Conservation (phyloP, 37 sponge, comb jelly and placozoan genomes). For the Aphrocallistes beatrix region DNA sequence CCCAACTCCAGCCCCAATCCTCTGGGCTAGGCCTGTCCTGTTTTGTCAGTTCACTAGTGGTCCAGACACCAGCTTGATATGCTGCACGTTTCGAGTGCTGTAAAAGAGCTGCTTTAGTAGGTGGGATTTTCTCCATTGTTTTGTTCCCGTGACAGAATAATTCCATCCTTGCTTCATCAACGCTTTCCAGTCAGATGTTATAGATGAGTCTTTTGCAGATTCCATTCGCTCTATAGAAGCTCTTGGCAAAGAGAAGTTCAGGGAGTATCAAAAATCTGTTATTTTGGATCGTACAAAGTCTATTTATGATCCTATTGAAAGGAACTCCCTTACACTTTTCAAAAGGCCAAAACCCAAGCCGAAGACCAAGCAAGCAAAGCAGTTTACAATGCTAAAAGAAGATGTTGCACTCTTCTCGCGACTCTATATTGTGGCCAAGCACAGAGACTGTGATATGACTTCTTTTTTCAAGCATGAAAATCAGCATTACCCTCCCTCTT, state of each 20-base stretch:
- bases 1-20: not conserved
- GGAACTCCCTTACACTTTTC: not conserved
- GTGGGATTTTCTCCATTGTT: not conserved
- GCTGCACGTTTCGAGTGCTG: not conserved
- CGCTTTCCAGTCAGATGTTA: not conserved
- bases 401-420: not conserved
- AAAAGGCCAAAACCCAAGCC: not conserved
- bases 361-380: not conserved
- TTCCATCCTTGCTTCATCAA: not conserved
- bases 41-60: not conserved
- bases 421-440: not conserved
- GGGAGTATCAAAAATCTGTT: not conserved
- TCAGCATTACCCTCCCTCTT: not conserved
- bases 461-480: not conserved
- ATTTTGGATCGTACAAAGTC: not conserved
- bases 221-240: not conserved
- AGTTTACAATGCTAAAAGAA: not conserved
- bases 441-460: constrained; percentile 10
- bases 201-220: constrained; percentile 20
- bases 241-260: not conserved
- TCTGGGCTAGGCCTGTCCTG: not conserved
- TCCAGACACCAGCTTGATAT: not conserved
- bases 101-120: not conserved
- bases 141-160: not conserved
- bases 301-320: not conserved